Percentiles rank a stretch among this genome's conserved stretches.
Conservation (phyloP, 2,888 invertebrate species). For the Helleia helle region DNA sequence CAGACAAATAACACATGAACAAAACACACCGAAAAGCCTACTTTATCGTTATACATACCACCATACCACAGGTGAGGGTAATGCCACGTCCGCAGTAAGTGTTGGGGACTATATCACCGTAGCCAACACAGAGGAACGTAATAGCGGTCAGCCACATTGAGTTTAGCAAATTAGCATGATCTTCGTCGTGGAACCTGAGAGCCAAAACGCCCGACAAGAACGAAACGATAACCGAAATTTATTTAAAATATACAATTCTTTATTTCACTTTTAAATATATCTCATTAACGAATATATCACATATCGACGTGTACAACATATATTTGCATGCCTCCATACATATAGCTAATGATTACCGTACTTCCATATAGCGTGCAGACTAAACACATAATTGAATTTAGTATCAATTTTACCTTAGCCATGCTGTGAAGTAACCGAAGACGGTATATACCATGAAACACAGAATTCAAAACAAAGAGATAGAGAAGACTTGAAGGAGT, state of each 20-base stretch:
- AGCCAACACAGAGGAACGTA: constrained; percentile 99
- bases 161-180: constrained; percentile 98
- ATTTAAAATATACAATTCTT: not conserved
- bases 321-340: constrained; percentile 54
- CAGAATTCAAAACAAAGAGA: constrained; percentile 40
- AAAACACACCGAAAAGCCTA: constrained; percentile 49
- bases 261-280: not conserved
- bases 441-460: constrained; percentile 39
- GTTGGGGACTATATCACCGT: constrained; percentile 99
- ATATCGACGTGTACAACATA: constrained; percentile 17
- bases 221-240: constrained; percentile 55
- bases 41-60: constrained; percentile 84
- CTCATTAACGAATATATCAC: constrained; percentile 17
- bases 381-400: constrained; percentile 60
- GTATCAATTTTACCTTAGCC: constrained; percentile 56
- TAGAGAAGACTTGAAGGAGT: constrained; percentile 41
- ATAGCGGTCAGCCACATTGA: constrained; percentile 99
- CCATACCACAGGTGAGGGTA: constrained; percentile 98
- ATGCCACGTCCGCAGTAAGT: constrained; percentile 99
- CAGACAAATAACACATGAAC: constrained; percentile 19
- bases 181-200: constrained; percentile 96
- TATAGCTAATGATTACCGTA: constrained; percentile 57
- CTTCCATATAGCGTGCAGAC: constrained; percentile 67
- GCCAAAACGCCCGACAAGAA: constrained; percentile 72
- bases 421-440: constrained; percentile 45